Evolutionary conservation across 2,888 invertebrate species (phyloP).

Genomic region (Brassicogethes aeneus): DNA sequence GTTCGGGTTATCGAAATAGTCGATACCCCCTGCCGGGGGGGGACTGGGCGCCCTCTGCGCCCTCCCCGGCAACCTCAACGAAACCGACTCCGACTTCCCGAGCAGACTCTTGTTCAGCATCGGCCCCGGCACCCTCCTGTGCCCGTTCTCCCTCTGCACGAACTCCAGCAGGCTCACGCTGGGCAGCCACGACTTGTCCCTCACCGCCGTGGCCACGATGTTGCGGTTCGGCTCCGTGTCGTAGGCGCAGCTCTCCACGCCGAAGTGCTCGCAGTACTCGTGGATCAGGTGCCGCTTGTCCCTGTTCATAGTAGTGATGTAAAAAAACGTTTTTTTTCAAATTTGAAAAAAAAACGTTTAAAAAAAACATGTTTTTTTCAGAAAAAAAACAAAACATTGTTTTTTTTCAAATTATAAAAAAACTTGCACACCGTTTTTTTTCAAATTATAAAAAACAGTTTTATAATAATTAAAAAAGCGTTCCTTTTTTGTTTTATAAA

Average conservation of each 20-base stretch:
- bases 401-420: no score
- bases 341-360: no score
- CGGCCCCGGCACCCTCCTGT: conserved; percentile 71
- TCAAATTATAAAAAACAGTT: no score
- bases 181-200: conserved; percentile 75
- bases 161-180: conserved; percentile 77
- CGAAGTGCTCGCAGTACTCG: conserved; percentile 91
- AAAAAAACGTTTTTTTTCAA: no score
- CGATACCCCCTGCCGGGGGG: conserved; percentile 21
- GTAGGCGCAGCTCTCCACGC: conserved; percentile 87
- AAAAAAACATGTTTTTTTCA: no score
- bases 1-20: conserved; percentile 27
- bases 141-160: conserved; percentile 69
- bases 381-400: no score
- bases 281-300: conserved; percentile 89
- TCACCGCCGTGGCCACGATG: conserved; percentile 79
- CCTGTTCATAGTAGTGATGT: no score
- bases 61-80: conserved; percentile 25
- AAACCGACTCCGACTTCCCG: conserved; percentile 29
- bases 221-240: conserved; percentile 94
- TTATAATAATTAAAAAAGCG: no score
- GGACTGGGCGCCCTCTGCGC: conserved; percentile 17
- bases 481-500: no score
- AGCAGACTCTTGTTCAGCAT: conserved; percentile 20
- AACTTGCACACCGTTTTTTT: no score